phyloP scores from a whole-genome alignment of 2,113 vertebrate genomes.

The Clarias batrachus region DNA sequence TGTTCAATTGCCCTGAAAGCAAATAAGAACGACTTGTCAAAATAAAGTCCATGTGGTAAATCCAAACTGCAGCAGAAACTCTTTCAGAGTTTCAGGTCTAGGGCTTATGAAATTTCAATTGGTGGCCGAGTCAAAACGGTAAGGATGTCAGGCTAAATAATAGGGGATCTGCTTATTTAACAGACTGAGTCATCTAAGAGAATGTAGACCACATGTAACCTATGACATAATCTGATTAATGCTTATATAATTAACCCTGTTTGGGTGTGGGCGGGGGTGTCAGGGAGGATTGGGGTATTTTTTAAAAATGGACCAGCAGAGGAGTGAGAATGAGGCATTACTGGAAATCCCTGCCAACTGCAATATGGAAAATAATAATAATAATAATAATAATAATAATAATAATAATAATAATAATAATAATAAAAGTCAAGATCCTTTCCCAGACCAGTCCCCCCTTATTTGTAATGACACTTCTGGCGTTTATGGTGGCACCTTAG shows the following conservation, averaged over 20 bases:
- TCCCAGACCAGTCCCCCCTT: not conserved
- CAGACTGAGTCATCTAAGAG: slow-evolving; percentile 69
- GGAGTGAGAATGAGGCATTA: slow-evolving; percentile 47
- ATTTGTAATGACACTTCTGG: not conserved
- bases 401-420: not conserved
- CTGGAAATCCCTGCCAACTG: slow-evolving; percentile 43
- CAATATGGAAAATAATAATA: not conserved
- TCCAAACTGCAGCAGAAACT: slow-evolving; percentile 58
- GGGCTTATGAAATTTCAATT: slow-evolving; percentile 50
- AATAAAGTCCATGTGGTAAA: slow-evolving; percentile 61
- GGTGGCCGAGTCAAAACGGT: slow-evolving; percentile 60
- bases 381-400: not conserved
- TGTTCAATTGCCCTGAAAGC: slow-evolving; percentile 57
- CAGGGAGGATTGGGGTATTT: slow-evolving; percentile 43
- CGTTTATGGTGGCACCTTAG: not conserved
- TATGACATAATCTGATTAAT: slow-evolving; percentile 78
- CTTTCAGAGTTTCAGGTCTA: slow-evolving; percentile 58
- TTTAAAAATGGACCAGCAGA: not conserved
- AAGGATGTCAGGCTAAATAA: slow-evolving; percentile 67
- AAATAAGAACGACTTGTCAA: slow-evolving; percentile 61
- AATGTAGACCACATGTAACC: slow-evolving; percentile 75
- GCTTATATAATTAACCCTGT: slow-evolving; percentile 72
- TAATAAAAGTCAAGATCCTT: not conserved
- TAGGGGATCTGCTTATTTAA: slow-evolving; percentile 71
- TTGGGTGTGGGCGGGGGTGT: slow-evolving; percentile 24